These are phyloP conservation scores for Cyphomyrus discorhynchus DNA, from an alignment of 2,113 vertebrate genomes.

Conservation along the genomic window DNA sequence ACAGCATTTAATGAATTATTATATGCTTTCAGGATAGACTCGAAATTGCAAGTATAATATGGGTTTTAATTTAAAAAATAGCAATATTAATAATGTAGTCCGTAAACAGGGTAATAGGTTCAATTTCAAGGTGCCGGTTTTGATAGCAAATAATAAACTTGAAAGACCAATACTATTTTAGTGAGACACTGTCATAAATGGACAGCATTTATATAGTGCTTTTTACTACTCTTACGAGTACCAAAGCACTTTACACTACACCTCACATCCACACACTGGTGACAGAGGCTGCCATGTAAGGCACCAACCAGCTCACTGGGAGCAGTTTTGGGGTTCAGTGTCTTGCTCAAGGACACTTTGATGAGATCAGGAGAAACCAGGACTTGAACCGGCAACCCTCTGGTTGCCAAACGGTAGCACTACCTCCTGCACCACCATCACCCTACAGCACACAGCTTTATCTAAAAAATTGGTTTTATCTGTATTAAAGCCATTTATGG, in stretches of 20 bases:
- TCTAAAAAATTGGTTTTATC: neutral
- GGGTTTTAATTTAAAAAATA: neutral
- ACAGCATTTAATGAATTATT: neutral
- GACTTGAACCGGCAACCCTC: no score
- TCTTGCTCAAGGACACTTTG: no score
- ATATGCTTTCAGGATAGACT: neutral
- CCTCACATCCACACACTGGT: no score
- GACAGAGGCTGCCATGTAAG: no score
- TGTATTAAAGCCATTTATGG: neutral
- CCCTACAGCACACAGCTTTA: neutral
- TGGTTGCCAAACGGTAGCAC: fast-evolving
- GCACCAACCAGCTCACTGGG: no score
- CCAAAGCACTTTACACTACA: no score
- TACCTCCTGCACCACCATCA: no score
- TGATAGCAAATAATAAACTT: neutral
- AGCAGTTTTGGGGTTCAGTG: no score
- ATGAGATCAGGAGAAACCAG: no score
- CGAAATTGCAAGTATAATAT: neutral
- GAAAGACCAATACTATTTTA: neutral
- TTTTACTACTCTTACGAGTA: no score
- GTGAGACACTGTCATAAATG: neutral
- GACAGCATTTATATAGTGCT: no score
- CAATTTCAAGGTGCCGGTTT: neutral
- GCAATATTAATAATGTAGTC: neutral
- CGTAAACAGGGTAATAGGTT: neutral